Evolutionary conservation across 2,888 invertebrate species (phyloP).

Genomic region (Troides helena): DNA sequence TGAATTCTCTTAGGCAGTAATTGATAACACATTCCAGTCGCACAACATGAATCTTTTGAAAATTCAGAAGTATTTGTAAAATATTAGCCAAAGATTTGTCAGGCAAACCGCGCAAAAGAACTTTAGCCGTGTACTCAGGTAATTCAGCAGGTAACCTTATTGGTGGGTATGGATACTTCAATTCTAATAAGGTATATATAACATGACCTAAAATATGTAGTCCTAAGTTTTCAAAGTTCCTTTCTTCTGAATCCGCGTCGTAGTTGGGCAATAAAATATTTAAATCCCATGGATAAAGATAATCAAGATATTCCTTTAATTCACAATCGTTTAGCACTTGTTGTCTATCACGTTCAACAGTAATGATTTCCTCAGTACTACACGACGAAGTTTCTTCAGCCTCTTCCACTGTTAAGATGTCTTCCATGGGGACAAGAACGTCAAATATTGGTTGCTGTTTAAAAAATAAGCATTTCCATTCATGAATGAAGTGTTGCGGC

Average conservation of each 20-base stretch:
- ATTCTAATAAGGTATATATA: slow-evolving; percentile 74
- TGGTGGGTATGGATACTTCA: slow-evolving; percentile 69
- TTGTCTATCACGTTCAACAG: slow-evolving; percentile 75
- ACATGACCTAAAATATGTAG: slow-evolving; percentile 71
- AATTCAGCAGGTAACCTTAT: slow-evolving; percentile 56
- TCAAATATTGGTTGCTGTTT: slow-evolving; percentile 79
- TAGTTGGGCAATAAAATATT: slow-evolving; percentile 66
- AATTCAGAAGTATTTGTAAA: slow-evolving; percentile 65
- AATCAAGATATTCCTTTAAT: slow-evolving; percentile 78
- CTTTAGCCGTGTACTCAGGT: slow-evolving; percentile 59
- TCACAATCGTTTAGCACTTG: slow-evolving; percentile 77
- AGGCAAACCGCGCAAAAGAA: slow-evolving; percentile 66
- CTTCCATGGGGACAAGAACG: slow-evolving; percentile 63
- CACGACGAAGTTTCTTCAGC: slow-evolving; percentile 48
- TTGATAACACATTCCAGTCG: slow-evolving; percentile 78
- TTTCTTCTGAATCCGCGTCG: slow-evolving; percentile 64
- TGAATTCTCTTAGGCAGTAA: slow-evolving; percentile 77
- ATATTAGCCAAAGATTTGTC: slow-evolving; percentile 60
- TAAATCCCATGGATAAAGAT: slow-evolving; percentile 76
- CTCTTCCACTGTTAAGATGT: slow-evolving; percentile 52
- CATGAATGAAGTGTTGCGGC: slow-evolving; percentile 69
- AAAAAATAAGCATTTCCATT: slow-evolving; percentile 80
- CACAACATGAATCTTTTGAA: slow-evolving; percentile 64
- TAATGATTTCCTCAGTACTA: slow-evolving; percentile 66
- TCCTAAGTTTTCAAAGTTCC: slow-evolving; percentile 68